Conservation (phyloP, 2,113 vertebrate species). For the Hirundichthys speculiger region DNA sequence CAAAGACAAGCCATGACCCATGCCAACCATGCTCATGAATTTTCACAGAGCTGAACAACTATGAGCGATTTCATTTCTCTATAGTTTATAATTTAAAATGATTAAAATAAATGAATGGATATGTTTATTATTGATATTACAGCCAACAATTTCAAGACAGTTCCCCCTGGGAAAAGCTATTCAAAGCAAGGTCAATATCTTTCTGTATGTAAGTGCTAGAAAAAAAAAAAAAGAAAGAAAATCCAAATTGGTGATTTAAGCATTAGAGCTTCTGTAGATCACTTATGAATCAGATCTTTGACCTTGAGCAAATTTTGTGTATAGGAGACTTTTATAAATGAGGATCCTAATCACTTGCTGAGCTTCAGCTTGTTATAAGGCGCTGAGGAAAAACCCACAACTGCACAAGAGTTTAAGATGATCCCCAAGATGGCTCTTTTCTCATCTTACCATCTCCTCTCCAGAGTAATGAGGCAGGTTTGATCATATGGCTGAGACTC, state of each 20-base stretch:
- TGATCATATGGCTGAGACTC: conserved; percentile 43
- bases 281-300: conserved; percentile 41
- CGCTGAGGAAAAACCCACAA: conserved; percentile 23
- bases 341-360: conserved; percentile 15
- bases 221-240: not conserved
- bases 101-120: not conserved
- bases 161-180: not conserved
- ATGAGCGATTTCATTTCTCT: not conserved
- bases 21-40: conserved; percentile 18
- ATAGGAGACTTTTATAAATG: conserved; percentile 18
- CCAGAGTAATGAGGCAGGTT: conserved; percentile 44
- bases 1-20: conserved; percentile 36
- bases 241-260: conserved; percentile 31
- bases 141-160: not conserved
- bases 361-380: conserved; percentile 32
- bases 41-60: not conserved
- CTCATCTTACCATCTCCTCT: conserved; percentile 41
- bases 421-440: conserved; percentile 51
- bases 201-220: not conserved
- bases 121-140: not conserved
- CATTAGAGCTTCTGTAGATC: conserved; percentile 24
- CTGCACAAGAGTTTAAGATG: conserved; percentile 35
- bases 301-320: conserved; percentile 27
- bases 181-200: conserved; percentile 14
- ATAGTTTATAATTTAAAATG: too few relatives aligned